phyloP scores from a whole-genome alignment of 2,113 vertebrate species.

The Girardinichthys multiradiatus region DNA sequence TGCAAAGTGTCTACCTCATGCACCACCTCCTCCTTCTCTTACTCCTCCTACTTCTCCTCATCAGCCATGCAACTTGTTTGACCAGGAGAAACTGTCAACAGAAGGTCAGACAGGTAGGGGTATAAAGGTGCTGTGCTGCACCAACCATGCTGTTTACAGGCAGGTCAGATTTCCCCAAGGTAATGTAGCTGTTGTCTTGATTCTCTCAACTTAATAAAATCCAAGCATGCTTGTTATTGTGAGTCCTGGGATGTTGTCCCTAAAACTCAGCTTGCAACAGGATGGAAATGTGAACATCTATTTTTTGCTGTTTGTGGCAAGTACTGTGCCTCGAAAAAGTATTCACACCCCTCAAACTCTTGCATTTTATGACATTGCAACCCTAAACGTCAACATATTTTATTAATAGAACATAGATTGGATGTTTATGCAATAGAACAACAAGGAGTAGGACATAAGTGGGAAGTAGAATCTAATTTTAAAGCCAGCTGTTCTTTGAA shows the following conservation, averaged over 20 bases:
- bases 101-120: constrained; percentile 40
- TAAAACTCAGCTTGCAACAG: constrained; percentile 38
- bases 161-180: constrained; percentile 53
- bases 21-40: constrained; percentile 20
- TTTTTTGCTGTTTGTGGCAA: constrained; percentile 26
- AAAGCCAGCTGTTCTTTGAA: too few species aligned
- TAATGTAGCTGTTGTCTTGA: constrained; percentile 29
- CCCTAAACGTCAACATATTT: neutral
- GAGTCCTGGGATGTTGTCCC: constrained; percentile 26
- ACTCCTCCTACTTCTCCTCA: constrained; percentile 16
- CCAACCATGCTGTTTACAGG: constrained; percentile 26
- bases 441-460: neutral
- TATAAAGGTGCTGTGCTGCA: neutral
- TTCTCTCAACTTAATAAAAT: constrained; percentile 46
- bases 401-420: neutral
- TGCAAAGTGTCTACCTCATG: constrained; percentile 42
- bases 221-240: constrained; percentile 27
- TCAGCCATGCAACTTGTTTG: constrained; percentile 33
- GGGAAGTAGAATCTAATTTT: too few species aligned
- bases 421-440: neutral
- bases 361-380: neutral
- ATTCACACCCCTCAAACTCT: neutral
- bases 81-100: constrained; percentile 29
- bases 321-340: constrained; percentile 2
- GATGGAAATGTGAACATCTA: constrained; percentile 18